Evolutionary conservation across 2,888 invertebrate species (phyloP).

Genomic region (Troides oblongomaculatus): DNA sequence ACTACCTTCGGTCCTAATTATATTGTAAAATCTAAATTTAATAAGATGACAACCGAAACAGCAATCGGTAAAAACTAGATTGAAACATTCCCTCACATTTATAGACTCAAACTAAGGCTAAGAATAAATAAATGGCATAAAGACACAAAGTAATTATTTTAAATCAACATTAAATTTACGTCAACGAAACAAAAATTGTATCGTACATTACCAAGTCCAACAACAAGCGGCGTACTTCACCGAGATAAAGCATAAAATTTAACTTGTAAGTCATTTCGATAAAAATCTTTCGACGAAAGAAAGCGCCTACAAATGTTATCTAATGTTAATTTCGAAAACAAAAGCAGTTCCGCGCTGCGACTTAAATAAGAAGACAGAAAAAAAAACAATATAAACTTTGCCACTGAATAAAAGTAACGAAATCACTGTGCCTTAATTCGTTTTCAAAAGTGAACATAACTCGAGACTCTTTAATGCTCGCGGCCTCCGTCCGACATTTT

Average conservation of each 20-base stretch:
- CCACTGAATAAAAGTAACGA: conserved; percentile 70
- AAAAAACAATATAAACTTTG: conserved; percentile 71
- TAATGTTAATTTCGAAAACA: conserved; percentile 49
- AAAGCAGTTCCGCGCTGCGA: conserved; percentile 49
- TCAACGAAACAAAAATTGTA: too few species aligned
- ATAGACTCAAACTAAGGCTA: too few species aligned
- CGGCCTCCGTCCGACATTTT: conserved; percentile 33
- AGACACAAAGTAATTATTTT: too few species aligned
- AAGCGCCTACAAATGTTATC: conserved; percentile 58
- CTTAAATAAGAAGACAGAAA: conserved; percentile 33
- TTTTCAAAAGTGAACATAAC: conserved; percentile 56
- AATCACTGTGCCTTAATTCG: conserved; percentile 62
- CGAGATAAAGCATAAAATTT: conserved; percentile 58
- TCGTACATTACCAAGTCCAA: not conserved
- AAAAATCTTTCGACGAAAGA: conserved; percentile 57
- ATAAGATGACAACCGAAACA: too few species aligned
- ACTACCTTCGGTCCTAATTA: too few species aligned
- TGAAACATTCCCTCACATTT: too few species aligned
- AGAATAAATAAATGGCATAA: too few species aligned
- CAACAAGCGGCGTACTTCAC: conserved; percentile 29
- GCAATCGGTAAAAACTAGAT: too few species aligned
- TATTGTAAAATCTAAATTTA: too few species aligned
- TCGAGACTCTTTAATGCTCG: conserved; percentile 30
- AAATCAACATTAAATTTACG: too few species aligned
- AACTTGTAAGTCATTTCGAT: conserved; percentile 69